phyloP scores from a whole-genome alignment of 2,797 vertebrate species.

The Fundulus diaphanus region DNA sequence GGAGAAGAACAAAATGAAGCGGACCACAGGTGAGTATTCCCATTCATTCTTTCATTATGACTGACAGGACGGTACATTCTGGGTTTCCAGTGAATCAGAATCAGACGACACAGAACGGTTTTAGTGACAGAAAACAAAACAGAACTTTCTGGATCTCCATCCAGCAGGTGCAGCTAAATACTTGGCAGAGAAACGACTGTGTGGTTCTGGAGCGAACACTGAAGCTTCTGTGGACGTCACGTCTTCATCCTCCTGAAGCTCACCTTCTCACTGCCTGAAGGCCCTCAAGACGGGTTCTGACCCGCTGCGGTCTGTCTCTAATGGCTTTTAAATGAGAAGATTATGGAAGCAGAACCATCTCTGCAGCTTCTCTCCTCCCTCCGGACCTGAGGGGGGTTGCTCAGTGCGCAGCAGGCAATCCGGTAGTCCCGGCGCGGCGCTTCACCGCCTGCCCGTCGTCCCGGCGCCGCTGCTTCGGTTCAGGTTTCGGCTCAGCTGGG shows the following conservation, averaged over 20 bases:
- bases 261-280: too few species aligned
- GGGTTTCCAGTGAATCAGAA: constrained; percentile 6
- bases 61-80: constrained; percentile 28
- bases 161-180: constrained; percentile 26
- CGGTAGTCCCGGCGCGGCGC: constrained; percentile 28
- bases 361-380: too few species aligned
- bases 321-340: constrained; percentile 24
- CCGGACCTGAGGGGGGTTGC: constrained; percentile 16
- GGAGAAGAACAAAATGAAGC: not conserved
- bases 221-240: too few species aligned
- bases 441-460: constrained; percentile 84
- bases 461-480: constrained; percentile 75
- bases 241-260: not conserved
- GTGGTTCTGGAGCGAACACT: constrained; percentile 42
- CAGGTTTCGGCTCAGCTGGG: constrained; percentile 92
- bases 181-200: constrained; percentile 55
- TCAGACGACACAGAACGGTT: constrained; percentile 24
- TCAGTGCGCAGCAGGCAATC: constrained; percentile 57
- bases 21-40: not conserved
- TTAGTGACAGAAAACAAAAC: constrained; percentile 20
- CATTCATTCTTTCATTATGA: constrained; percentile 15
- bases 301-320: constrained; percentile 3
- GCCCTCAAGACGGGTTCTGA: not conserved
- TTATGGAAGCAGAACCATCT: not conserved
- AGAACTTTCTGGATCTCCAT: constrained; percentile 36